These are phyloP conservation scores for Antheraea assamensis DNA, from an alignment of 2,888 invertebrate genomes.

Conservation along the genomic window DNA sequence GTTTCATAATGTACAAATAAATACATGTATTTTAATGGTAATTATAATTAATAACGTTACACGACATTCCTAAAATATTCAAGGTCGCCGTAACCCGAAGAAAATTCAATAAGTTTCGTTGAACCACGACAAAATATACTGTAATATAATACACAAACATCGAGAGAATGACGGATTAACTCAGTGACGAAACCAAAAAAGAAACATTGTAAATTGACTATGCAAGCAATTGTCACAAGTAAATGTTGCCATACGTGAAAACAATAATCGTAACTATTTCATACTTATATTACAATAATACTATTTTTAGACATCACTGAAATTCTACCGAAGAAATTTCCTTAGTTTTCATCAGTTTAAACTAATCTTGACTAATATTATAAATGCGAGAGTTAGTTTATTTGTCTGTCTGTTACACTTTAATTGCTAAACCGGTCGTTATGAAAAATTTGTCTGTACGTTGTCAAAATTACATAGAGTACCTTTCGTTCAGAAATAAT, in stretches of 20 bases:
- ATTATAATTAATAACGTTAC: not conserved
- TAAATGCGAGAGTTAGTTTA: too few relatives aligned
- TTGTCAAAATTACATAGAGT: too few relatives aligned
- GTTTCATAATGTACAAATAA: too few relatives aligned
- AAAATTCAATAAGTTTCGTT: conserved; percentile 9
- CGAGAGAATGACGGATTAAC: conserved; percentile 6
- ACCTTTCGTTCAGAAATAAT: too few relatives aligned
- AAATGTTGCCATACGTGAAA: not conserved
- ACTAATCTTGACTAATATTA: too few relatives aligned
- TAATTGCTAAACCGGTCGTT: too few relatives aligned
- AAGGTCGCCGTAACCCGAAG: not conserved
- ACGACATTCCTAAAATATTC: not conserved
- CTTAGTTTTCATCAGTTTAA: too few relatives aligned
- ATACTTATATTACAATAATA: not conserved
- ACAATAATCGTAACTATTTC: not conserved
- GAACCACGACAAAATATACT: conserved; percentile 1
- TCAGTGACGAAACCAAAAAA: conserved; percentile 8
- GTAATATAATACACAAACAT: conserved; percentile 1
- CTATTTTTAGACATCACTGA: too few relatives aligned
- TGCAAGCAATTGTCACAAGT: conserved; percentile 10
- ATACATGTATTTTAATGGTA: too few relatives aligned
- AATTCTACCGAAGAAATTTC: too few relatives aligned
- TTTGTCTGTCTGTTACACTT: too few relatives aligned
- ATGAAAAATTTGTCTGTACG: too few relatives aligned
- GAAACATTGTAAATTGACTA: conserved; percentile 10